These are phyloP conservation scores for Nymphalis polychloros DNA, from an alignment of 2,888 invertebrate species.

Conservation along the genomic window DNA sequence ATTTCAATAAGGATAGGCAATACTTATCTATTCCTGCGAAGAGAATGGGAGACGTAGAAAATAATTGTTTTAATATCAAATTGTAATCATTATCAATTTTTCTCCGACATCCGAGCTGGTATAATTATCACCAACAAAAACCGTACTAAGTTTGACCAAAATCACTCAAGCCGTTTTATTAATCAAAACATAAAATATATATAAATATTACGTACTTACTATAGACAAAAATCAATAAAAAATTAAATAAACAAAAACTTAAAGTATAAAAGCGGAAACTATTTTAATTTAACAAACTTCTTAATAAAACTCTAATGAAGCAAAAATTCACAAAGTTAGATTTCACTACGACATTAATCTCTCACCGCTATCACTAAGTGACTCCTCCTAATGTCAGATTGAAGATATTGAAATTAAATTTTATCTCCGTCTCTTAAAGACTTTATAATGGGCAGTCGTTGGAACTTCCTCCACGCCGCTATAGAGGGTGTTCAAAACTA, in stretches of 20 bases:
- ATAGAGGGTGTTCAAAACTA: constrained; percentile 45
- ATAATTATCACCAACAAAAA: too few relatives aligned
- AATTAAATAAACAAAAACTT: neutral
- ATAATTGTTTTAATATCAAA: too few relatives aligned
- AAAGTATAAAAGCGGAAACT: neutral
- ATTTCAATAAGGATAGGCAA: too few relatives aligned
- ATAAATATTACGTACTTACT: too few relatives aligned
- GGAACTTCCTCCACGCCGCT: constrained; percentile 27
- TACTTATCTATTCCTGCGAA: too few relatives aligned
- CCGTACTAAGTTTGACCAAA: too few relatives aligned
- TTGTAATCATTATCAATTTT: too few relatives aligned
- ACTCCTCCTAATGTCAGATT: constrained; percentile 32
- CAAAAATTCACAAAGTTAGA: constrained; percentile 12
- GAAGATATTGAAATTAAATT: constrained; percentile 60
- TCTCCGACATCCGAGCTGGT: too few relatives aligned
- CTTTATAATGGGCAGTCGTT: constrained; percentile 54
- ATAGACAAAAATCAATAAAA: too few relatives aligned
- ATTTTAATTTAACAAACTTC: neutral
- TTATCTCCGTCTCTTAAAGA: constrained; percentile 58
- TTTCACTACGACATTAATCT: constrained; percentile 24
- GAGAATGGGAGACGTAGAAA: too few relatives aligned
- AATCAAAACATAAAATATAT: too few relatives aligned
- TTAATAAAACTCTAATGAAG: neutral
- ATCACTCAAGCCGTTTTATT: too few relatives aligned
- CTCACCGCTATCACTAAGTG: constrained; percentile 24